These are phyloP conservation scores for Gymnosoma rotundatum DNA, from an alignment of 2,888 invertebrate species.

Conservation along the genomic window DNA sequence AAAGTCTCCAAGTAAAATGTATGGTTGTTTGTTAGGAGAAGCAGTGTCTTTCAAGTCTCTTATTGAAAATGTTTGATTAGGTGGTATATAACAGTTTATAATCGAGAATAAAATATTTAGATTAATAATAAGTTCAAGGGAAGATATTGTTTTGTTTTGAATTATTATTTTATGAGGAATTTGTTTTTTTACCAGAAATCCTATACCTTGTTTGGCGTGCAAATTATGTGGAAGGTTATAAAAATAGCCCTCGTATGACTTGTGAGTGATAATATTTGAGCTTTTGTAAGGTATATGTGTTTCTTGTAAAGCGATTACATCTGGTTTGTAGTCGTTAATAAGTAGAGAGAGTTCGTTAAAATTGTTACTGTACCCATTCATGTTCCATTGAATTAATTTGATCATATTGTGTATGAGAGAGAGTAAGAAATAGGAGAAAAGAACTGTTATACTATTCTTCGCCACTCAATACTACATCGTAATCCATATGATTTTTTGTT, in stretches of 20 bases:
- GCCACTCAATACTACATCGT: background rate
- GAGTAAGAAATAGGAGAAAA: background rate
- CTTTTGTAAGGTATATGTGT: conserved; percentile 32
- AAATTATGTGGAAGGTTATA: conserved; percentile 6
- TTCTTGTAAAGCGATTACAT: conserved; percentile 19
- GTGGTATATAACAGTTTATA: conserved; percentile 42
- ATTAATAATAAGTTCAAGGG: conserved; percentile 12
- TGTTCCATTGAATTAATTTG: conserved; percentile 17
- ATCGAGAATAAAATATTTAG: background rate
- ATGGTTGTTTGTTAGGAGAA: background rate
- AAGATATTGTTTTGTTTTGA: conserved; percentile 7
- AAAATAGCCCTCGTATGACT: conserved; percentile 12
- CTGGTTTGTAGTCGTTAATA: background rate
- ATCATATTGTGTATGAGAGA: conserved; percentile 11
- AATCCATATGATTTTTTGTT: background rate
- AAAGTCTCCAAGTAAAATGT: conserved; percentile 22
- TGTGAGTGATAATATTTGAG: conserved; percentile 1
- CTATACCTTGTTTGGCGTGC: conserved; percentile 24
- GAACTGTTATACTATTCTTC: too few relatives aligned
- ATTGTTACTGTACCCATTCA: conserved; percentile 10
- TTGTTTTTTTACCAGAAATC: conserved; percentile 39
- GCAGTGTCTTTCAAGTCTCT: conserved; percentile 3
- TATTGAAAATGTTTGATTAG: conserved; percentile 8
- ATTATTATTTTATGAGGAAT: conserved; percentile 9
- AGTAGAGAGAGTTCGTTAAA: background rate